Percentiles rank a stretch among this genome's conserved stretches.
phyloP scores from a whole-genome alignment of 2,797 vertebrate species.

The Falco berigora region DNA sequence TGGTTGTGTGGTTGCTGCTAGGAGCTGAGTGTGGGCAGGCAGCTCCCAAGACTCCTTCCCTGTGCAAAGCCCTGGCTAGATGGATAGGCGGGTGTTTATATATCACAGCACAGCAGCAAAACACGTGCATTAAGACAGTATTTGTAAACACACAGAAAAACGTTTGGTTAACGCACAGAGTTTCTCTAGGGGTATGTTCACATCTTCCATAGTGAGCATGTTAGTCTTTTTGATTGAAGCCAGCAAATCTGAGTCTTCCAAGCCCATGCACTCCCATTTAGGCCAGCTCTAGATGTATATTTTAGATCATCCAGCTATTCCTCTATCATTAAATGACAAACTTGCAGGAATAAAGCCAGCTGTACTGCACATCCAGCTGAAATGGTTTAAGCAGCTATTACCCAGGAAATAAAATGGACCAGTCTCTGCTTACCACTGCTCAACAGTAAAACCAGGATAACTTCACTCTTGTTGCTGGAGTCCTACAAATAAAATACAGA shows the following conservation, averaged over 20 bases:
- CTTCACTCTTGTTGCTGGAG: background rate
- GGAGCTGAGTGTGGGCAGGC: background rate
- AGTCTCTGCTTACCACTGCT: background rate
- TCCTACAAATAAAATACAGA: background rate
- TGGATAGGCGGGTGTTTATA: background rate
- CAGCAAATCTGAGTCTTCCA: background rate
- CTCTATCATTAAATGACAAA: background rate
- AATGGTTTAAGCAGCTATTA: background rate
- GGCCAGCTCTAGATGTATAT: background rate
- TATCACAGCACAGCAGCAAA: background rate
- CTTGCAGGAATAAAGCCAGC: background rate
- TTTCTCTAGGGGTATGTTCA: rapidly evolving
- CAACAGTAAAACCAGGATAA: background rate
- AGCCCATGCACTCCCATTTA: background rate
- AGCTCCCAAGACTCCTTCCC: background rate
- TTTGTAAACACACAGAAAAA: background rate
- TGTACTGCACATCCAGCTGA: background rate
- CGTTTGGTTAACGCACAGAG: background rate
- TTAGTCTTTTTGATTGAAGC: background rate
- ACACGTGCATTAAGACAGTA: background rate
- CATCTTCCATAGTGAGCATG: rapidly evolving
- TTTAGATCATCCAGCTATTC: background rate
- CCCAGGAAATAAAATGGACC: background rate
- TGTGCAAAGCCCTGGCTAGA: background rate
- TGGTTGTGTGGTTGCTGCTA: background rate